These are phyloP conservation scores for Nyctibius bracteatus DNA, from an alignment of 2,113 vertebrate genomes.

Conservation along the genomic window DNA sequence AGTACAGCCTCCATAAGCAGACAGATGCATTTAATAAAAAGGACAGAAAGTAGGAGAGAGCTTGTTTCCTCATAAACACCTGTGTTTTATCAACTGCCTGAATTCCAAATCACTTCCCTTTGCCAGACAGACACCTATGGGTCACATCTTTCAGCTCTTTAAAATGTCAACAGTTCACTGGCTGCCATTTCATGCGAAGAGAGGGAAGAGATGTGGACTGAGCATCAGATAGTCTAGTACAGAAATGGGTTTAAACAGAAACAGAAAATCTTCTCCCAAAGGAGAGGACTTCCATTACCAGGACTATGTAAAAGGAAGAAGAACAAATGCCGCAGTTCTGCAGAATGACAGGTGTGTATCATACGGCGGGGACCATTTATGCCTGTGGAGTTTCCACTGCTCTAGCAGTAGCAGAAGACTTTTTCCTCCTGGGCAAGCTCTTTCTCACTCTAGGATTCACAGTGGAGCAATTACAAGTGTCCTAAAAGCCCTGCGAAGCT, in stretches of 20 bases:
- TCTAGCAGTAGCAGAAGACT: background rate
- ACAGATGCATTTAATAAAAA: background rate
- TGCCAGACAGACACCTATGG: background rate
- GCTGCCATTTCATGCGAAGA: background rate
- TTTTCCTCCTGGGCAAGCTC: background rate
- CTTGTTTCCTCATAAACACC: background rate
- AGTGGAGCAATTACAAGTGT: background rate
- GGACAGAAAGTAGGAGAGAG: background rate
- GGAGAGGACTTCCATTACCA: background rate
- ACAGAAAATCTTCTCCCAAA: background rate
- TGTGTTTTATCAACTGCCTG: background rate
- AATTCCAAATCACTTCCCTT: background rate
- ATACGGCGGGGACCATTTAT: background rate
- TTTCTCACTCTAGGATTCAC: constrained; percentile 12
- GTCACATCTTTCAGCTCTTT: background rate
- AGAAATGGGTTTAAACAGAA: background rate
- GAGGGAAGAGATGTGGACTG: background rate
- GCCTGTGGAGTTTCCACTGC: background rate
- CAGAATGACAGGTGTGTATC: background rate
- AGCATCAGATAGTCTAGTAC: background rate
- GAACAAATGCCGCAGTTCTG: background rate
- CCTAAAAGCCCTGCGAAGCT: background rate
- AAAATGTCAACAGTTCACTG: background rate
- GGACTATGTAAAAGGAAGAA: background rate
- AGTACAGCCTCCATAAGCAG: background rate